Conservation (phyloP, 2,797 vertebrate species). For the Vipera latastei region DNA sequence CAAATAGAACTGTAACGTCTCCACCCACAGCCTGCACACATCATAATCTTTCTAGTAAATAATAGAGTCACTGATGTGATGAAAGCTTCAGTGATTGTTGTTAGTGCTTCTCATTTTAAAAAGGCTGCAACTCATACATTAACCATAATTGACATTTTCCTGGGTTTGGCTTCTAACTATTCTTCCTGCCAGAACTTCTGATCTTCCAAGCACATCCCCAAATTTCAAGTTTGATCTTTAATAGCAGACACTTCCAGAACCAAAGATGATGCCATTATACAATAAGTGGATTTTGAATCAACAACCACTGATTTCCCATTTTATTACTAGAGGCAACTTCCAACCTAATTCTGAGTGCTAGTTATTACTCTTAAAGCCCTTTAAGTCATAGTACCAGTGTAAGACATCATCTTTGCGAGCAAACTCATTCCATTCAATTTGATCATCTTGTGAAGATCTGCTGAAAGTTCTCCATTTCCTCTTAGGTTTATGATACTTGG, state of each 20-base stretch:
- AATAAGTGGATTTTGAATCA: background rate
- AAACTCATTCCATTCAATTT: background rate
- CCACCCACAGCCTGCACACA: conserved; percentile 40
- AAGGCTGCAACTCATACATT: background rate
- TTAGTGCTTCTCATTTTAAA: background rate
- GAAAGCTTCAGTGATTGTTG: background rate
- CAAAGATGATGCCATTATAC: background rate
- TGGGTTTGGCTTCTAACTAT: background rate
- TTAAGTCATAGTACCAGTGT: background rate
- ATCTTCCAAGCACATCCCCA: background rate
- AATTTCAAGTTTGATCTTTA: background rate
- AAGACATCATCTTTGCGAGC: background rate
- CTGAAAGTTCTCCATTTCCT: background rate
- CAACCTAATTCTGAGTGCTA: background rate
- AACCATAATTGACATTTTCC: background rate
- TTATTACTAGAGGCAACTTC: background rate
- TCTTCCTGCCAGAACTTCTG: background rate
- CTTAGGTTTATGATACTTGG: background rate
- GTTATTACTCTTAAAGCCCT: background rate
- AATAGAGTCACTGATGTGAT: background rate
- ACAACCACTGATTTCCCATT: background rate
- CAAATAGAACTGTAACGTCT: conserved; percentile 56
- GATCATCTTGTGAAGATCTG: background rate
- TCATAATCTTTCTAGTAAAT: conserved; percentile 46
- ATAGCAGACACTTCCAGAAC: background rate